These are phyloP conservation scores for Rousettus madagascariensis DNA, from an alignment of 2,797 vertebrate species.

Conservation along the genomic window DNA sequence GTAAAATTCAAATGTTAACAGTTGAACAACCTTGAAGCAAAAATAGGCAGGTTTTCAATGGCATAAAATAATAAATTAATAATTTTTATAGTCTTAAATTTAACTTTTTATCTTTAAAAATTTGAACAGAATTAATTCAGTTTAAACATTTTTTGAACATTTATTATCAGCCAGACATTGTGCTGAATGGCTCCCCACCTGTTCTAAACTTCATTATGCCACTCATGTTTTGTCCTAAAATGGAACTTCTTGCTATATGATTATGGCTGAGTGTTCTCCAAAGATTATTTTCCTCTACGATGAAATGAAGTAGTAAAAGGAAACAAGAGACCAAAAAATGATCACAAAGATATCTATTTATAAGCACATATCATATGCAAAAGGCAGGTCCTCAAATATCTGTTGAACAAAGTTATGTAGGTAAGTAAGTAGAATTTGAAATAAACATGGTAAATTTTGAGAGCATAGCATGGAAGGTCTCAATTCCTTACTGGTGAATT, in stretches of 20 bases:
- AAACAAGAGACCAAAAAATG: background rate
- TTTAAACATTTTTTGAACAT: conserved; percentile 31
- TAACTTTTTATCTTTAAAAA: conserved; percentile 36
- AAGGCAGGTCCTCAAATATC: background rate
- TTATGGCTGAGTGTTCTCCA: background rate
- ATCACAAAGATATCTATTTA: background rate
- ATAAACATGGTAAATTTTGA: background rate
- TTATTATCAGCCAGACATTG: background rate
- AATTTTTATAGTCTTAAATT: conserved; percentile 7
- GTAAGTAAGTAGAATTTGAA: background rate
- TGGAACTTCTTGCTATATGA: conserved; percentile 33
- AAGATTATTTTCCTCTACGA: conserved; percentile 16
- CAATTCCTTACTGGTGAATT: conserved; percentile 25
- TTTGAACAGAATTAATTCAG: conserved; percentile 27
- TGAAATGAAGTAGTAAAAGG: conserved; percentile 18
- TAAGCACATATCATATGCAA: background rate
- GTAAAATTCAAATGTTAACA: conserved; percentile 42
- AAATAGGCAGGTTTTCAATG: background rate
- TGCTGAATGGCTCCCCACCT: background rate
- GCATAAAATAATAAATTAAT: conserved; percentile 13
- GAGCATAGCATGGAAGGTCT: background rate
- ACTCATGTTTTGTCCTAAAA: conserved; percentile 42
- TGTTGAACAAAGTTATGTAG: conserved; percentile 16
- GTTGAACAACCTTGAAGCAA: conserved; percentile 16
- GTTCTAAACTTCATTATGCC: conserved; percentile 9